Base-by-base conservation (phyloP, 1,140 invertebrate genomes). In the Trissolcus basalis region DNA sequence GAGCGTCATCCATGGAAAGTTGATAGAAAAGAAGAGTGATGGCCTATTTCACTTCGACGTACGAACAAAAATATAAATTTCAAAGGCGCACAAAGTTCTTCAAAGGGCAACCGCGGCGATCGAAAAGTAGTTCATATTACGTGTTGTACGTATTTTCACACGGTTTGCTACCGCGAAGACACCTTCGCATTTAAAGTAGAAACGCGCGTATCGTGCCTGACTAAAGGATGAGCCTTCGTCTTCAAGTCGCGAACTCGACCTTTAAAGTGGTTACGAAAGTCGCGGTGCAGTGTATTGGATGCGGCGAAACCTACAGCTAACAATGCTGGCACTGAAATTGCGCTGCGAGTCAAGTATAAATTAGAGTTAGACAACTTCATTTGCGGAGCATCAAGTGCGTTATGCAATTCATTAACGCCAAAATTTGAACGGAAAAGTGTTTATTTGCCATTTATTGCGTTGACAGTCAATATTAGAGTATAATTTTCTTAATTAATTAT, bases 221-320 rank as follows among this genome's bases (percentile, higher is more conserved):
- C 56, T 61, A 65, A 78, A 79, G 58, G 77, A 79, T 75, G 77
- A 71, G 67, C 39, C 72, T 59, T 14, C 60, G 54, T 73, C 61
- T 75, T 75, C 14, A 73, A 75, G 67, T 81, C 77, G 77, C 79
- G 80, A 80, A 84, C 74, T 80, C 82, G 82, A 86, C 79, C 80
- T 81, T 80, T 84, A 83, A 82, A 58, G 67, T 19, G 60, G 64
- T 81, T 75, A 79, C 77, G 79, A 82, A 83, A 84, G 78, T 78
- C 48, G 76, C 58, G 61, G 71, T 64, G 47, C 19, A 68, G 56
- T 74, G 69, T 75, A 71, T 76, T 61, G 59, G 72, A 71, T 72
- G 67, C 64, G 15, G 53, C 53, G 36, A 69, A 69, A 64, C 33
- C 47, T 60, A 16, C 35, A 56, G 44, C 53, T 54, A 63, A 71